Conservation (phyloP, 2,888 invertebrate species). For the Heliconius charithonia region DNA sequence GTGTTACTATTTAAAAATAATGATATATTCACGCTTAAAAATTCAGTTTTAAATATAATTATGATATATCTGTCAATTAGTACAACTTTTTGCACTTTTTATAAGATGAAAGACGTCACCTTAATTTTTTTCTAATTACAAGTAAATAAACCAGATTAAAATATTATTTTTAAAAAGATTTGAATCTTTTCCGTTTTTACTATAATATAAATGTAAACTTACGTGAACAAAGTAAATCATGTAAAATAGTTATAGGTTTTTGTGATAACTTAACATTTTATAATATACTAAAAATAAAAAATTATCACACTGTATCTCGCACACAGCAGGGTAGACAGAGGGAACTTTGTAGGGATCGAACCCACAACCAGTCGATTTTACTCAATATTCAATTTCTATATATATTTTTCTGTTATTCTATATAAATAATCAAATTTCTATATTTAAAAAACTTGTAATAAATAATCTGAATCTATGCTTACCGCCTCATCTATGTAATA, state of each 20-base stretch:
- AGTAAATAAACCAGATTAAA: background rate
- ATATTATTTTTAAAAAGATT: background rate
- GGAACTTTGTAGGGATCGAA: too few relatives aligned
- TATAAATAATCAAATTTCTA: too few relatives aligned
- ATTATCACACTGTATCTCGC: too few relatives aligned
- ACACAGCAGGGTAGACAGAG: too few relatives aligned
- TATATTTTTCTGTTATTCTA: too few relatives aligned
- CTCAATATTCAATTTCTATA: too few relatives aligned
- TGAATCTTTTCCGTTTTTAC: too few relatives aligned
- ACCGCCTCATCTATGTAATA: slow-evolving; percentile 74
- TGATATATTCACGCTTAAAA: background rate
- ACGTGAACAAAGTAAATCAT: too few relatives aligned
- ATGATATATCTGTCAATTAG: slow-evolving; percentile 9
- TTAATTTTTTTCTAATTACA: background rate
- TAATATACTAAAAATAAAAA: too few relatives aligned
- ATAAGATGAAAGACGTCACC: background rate
- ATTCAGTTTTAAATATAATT: background rate
- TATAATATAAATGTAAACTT: too few relatives aligned
- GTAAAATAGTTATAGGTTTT: too few relatives aligned
- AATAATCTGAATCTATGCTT: slow-evolving; percentile 50
- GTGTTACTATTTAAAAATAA: background rate
- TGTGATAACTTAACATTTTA: background rate
- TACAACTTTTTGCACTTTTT: background rate
- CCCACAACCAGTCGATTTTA: too few relatives aligned
- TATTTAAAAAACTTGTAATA: slow-evolving; percentile 5